phyloP scores from a whole-genome alignment of 92 coral and sea anemone species.

The Heteractis magnifica region DNA sequence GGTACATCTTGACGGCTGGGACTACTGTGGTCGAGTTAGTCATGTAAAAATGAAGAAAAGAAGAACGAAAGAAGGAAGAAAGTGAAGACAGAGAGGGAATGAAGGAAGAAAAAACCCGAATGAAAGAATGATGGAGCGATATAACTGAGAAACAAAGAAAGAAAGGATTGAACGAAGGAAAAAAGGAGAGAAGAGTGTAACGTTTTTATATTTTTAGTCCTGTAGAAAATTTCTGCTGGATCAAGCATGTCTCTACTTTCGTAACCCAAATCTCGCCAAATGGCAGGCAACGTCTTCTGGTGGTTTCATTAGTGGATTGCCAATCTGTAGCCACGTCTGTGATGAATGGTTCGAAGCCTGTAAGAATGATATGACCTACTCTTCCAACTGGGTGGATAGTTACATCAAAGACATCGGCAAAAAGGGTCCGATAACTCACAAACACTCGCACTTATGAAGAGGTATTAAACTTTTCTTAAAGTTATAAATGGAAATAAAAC shows the following conservation, averaged over 20 bases:
- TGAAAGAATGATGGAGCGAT: too few species aligned
- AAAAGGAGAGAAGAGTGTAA: too few species aligned
- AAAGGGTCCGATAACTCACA: neutral
- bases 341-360: conserved; percentile 12
- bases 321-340: neutral
- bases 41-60: too few species aligned
- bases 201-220: neutral
- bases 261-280: neutral
- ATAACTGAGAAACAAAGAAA: too few species aligned
- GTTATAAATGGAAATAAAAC: too few species aligned
- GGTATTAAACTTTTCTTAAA: conserved; percentile 27
- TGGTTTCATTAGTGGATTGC: neutral
- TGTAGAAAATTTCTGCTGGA: neutral
- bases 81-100: too few species aligned
- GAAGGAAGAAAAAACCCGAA: too few species aligned
- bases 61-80: too few species aligned
- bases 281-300: neutral
- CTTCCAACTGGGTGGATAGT: neutral
- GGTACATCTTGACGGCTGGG: too few species aligned
- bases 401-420: neutral
- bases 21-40: too few species aligned
- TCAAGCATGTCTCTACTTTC: neutral
- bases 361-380: conserved; percentile 9
- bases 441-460: conserved; percentile 56
- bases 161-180: too few species aligned